Percentiles rank a stretch among this genome's conserved stretches.
Evolutionary conservation across 2,113 vertebrate genomes (phyloP).

Genomic region (Lepus americanus): DNA sequence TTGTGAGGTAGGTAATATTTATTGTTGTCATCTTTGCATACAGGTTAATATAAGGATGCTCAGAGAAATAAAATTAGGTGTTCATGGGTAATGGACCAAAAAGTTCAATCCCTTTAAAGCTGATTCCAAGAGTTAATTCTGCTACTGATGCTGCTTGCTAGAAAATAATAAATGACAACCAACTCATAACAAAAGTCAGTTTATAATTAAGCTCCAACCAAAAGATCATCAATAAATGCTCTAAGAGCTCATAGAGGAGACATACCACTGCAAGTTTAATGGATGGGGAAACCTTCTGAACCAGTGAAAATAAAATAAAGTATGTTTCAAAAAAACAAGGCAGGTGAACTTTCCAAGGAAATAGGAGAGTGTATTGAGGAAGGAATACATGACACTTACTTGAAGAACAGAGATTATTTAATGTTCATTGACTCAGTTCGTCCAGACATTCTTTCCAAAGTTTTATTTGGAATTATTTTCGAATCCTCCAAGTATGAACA

Average conservation of each 20-base stretch:
- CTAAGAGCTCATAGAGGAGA: not conserved
- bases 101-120: not conserved
- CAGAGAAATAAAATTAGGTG: not conserved
- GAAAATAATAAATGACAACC: constrained; percentile 29
- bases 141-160: not conserved
- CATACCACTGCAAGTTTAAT: not conserved
- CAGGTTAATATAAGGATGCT: not conserved
- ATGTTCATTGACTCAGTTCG: not conserved
- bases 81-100: not conserved
- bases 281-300: not conserved
- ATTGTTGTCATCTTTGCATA: not conserved
- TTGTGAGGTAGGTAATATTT: not conserved
- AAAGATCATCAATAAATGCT: not conserved
- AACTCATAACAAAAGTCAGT: not conserved
- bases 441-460: not conserved
- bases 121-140: not conserved
- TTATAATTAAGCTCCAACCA: not conserved
- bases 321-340: not conserved
- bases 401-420: not conserved
- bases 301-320: not conserved
- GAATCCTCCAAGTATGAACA: not conserved
- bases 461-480: not conserved
- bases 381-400: not conserved
- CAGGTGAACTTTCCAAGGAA: not conserved
- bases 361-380: not conserved